Conservation (phyloP, 2,888 invertebrate species). For the Cataglyphis cursor region DNA sequence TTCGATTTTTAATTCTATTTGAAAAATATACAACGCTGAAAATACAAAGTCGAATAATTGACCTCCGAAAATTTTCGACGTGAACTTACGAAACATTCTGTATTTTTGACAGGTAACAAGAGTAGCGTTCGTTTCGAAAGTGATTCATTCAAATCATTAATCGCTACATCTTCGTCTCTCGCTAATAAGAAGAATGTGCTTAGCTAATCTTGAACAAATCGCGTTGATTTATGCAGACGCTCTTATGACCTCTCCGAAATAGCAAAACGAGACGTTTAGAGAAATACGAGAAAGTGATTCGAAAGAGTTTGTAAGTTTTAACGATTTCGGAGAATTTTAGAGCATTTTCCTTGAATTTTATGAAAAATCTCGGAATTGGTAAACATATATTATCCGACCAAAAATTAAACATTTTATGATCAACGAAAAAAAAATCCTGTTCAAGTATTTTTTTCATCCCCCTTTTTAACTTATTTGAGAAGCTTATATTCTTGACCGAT, state of each 20-base stretch:
- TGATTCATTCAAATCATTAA: constrained; percentile 32
- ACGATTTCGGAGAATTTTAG: background rate
- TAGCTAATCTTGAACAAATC: constrained; percentile 21
- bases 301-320: background rate
- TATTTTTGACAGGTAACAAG: background rate
- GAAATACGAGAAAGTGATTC: background rate
- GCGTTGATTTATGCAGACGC: background rate
- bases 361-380: background rate
- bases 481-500: background rate
- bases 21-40: background rate
- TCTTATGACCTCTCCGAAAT: constrained; percentile 13
- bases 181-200: constrained; percentile 12
- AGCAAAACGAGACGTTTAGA: background rate
- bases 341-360: background rate
- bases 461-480: background rate
- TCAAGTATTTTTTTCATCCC: background rate
- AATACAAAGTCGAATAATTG: constrained; percentile 8
- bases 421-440: background rate
- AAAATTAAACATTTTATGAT: background rate
- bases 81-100: background rate
- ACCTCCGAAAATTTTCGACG: background rate
- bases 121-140: background rate
- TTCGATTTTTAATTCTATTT: background rate
- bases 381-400: background rate
- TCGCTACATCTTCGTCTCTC: background rate